Evolutionary conservation across 2,113 vertebrate genomes (phyloP), one percentile per base, ranked within the genome.

Genomic region (Puntigrus tetrazona): DNA sequence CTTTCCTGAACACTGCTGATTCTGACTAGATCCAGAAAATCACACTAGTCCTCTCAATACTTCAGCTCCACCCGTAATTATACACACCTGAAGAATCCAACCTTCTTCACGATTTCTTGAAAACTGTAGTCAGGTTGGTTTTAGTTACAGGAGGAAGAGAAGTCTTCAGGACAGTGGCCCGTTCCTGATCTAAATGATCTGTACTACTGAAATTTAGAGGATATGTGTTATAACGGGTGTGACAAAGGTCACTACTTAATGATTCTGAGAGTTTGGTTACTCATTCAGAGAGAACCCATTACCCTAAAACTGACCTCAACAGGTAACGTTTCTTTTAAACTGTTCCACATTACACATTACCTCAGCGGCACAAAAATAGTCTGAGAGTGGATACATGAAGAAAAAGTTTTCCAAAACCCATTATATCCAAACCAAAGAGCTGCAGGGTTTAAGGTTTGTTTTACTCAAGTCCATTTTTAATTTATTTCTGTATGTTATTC

Each of bases 231-330:
- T 69, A 45, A 43, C 5, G 3, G 38, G 14, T 43, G 34, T 38
- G 34, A 9, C 61, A 31, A 7, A 65, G 65, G 38, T 43, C 38
- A 72, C 36, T 38, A 0, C 38, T 73, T 73, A 3, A 73, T 73
- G 69, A 73, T 73, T 73, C 69, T 25, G 5, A 43, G 69, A 73
- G 69, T 27, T 43, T 14, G 38, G 69, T 73, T 73, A 73, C 69
- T 73, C 38, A 73, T 73, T 73, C n/a, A 72, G 36, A 69, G 63
- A 67, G 34, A 34, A 29, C n/a, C 69, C 22, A 45, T 73, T 45
- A 27, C 13, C 27, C n/a, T 73, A 25, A 73, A 25, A 45, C 38
- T 73, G 69, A 73, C 69, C 69, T 72, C 20, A 70, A 41, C 67
- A 41, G 36, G 36, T 72, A 11, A 25, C 22, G 14, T 3, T 41